Base-by-base conservation (phyloP, 2,797 vertebrate genomes). In the Bradypus variegatus region DNA sequence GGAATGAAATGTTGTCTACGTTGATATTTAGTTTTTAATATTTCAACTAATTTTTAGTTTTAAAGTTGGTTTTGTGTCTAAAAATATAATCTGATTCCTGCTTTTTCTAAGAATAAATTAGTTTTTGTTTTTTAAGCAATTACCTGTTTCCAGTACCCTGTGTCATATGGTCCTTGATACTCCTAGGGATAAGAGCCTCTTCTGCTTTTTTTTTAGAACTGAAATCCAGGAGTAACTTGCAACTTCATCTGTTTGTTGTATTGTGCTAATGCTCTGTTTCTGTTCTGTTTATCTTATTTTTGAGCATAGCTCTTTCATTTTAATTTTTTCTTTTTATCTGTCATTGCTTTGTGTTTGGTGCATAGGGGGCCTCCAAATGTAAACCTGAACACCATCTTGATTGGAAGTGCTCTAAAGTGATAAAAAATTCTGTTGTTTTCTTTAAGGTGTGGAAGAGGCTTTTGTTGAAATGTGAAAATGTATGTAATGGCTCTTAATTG, bases 1-100 rank as follows among this genome's bases (percentile, higher is more conserved):
- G 55, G 58, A 94, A 79, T 89, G 73, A 89, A 75, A 72, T 93
- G 89, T 80, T 69, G 67, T 58, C 50, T 90, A 65, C 16, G 45
- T 55, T 67, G 36, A 33, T 91, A 33, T 6, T 25, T 94, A 75
- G 41, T 83, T 93, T 92, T 92, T 92, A 80, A 70, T 88, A 64
- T 88, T 72, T 91, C 23, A 89, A 21, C 7, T 88, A 36, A 70
- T 90, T 70, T 91, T 91, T 27, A 70, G 9, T 90, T 94, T 93
- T 80, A 69, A 90, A 87, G 36, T 83, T 91, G 25, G 11, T 90
- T 91, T 93, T 92, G 58, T 94, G 5, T 91, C 16, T 87, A 58
- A 53, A 85, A 65, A 29, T 91, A 18, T 18, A 82, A 4, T 82
- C 55, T 19, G 55, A 1, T 72, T 82, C 27, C 33, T 86, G 36